Evolutionary conservation across 1,140 invertebrate genomes (phyloP).

Genomic region (Stegodyphus dumicola): DNA sequence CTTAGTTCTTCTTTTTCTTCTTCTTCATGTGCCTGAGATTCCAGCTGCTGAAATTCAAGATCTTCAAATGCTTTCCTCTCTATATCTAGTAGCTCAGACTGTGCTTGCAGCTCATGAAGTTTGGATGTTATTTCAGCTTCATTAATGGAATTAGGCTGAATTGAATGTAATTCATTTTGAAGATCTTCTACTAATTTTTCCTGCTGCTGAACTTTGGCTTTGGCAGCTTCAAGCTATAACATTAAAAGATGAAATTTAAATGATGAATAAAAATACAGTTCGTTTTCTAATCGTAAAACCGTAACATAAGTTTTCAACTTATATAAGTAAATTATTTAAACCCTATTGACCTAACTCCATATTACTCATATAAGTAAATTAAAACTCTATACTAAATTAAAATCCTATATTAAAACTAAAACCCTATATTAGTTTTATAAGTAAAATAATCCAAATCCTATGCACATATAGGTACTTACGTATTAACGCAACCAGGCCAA

Average conservation of each 20-base stretch:
- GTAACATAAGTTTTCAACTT: too few species aligned
- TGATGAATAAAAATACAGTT: too few species aligned
- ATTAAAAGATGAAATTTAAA: background rate
- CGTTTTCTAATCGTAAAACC: too few species aligned
- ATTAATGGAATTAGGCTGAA: constrained; percentile 26
- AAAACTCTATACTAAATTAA: too few species aligned
- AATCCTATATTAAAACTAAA: too few species aligned
- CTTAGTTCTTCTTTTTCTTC: constrained; percentile 81
- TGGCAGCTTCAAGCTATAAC: constrained; percentile 52
- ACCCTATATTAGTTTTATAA: too few species aligned
- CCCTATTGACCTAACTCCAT: too few species aligned
- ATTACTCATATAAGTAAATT: too few species aligned
- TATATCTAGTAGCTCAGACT: constrained; percentile 72
- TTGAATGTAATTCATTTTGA: constrained; percentile 33
- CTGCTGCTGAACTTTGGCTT: constrained; percentile 44
- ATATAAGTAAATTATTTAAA: too few species aligned
- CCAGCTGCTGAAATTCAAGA: constrained; percentile 91
- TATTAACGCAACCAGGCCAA: too few species aligned
- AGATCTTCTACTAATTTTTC: constrained; percentile 56
- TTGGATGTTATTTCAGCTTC: constrained; percentile 66
- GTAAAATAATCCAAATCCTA: too few species aligned
- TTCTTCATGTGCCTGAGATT: constrained; percentile 86
- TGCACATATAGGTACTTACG: too few species aligned
- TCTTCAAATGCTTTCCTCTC: constrained; percentile 84
- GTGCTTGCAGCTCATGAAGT: constrained; percentile 72